Evolutionary conservation across 2,888 invertebrate species (phyloP), one percentile per base, ranked within the genome.

Genomic region (Folsomia manolachei): DNA sequence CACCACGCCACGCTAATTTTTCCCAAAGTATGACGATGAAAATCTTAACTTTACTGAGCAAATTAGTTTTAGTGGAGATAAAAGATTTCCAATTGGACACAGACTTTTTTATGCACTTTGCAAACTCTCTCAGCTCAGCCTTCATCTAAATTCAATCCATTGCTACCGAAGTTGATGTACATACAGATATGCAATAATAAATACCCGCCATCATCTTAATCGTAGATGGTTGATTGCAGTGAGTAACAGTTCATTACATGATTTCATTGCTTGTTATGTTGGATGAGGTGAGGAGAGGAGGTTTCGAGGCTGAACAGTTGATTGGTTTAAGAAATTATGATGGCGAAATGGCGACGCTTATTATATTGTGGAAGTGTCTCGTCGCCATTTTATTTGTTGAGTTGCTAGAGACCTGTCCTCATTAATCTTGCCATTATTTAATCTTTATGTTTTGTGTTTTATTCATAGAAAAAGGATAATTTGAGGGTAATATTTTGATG

Each of bases 1-100:
- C n/a, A n/a, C n/a, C n/a, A n/a, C n/a, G n/a, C n/a, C 27, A 67
- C 52, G 60, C 56, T 53, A 67, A 67, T 67, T 56, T 26, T 19
- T 67, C n/a, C 25, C n/a, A 56, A 56, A 56, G 56, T 56, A 56
- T 56, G 56, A 56, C 52, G 67, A 67, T 67, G 56, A n/a, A 67
- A 56, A 67, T 67, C 67, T 67, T 51, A 26, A 60, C n/a, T n/a
- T n/a, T n/a, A n/a, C n/a, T 26, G 60, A 11, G 18, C 67, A 67
- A 67, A 67, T 67, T 67, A 67, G 56, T 67, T 67, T 67, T 67
- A 67, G 52, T 51, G 27, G 56, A 67, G 67, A 67, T 67, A 67
- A 67, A 67, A 56, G 56, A 67, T 67, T 67, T 67, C 67, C 53
- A 67, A 67, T 67, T 67, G 51, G 67, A 67, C 21, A 56, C 67